These are phyloP conservation scores for Muntiacus muntjak DNA, from an alignment of 2,113 vertebrate genomes.

Conservation along the genomic window DNA sequence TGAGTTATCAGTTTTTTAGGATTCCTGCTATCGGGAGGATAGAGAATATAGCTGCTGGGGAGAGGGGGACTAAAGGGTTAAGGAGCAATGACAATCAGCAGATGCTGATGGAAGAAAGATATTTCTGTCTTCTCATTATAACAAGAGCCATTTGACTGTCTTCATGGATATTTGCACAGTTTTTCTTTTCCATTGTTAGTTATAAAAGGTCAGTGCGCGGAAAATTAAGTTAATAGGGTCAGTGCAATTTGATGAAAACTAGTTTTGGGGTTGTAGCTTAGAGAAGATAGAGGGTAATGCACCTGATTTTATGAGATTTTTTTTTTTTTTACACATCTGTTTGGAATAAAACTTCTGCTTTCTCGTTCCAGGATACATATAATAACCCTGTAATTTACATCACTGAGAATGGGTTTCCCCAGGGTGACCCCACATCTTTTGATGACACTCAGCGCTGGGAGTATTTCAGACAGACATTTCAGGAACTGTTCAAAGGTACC, in stretches of 20 bases:
- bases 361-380: conserved; percentile 85
- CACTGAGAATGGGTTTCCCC: conserved; percentile 90
- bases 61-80: conserved; percentile 73
- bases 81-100: conserved; percentile 77
- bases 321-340: conserved; percentile 76
- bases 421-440: conserved; percentile 81
- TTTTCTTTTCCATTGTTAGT: conserved; percentile 84
- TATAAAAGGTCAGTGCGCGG: conserved; percentile 83
- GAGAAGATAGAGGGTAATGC: conserved; percentile 80
- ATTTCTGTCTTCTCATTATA: conserved; percentile 85
- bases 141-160: conserved; percentile 82
- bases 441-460: conserved; percentile 81
- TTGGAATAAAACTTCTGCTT: conserved; percentile 80
- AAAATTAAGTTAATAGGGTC: conserved; percentile 88
- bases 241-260: conserved; percentile 84
- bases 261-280: conserved; percentile 80
- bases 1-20: conserved; percentile 46
- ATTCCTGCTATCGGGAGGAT: conserved; percentile 12
- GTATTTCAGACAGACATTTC: conserved; percentile 86
- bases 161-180: conserved; percentile 86
- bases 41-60: neutral
- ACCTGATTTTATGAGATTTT: conserved; percentile 81
- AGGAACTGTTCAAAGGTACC: conserved; percentile 87
- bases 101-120: conserved; percentile 79
- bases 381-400: conserved; percentile 90